phyloP scores from a whole-genome alignment of 2,888 invertebrate genomes.

The Beris morrisii region DNA sequence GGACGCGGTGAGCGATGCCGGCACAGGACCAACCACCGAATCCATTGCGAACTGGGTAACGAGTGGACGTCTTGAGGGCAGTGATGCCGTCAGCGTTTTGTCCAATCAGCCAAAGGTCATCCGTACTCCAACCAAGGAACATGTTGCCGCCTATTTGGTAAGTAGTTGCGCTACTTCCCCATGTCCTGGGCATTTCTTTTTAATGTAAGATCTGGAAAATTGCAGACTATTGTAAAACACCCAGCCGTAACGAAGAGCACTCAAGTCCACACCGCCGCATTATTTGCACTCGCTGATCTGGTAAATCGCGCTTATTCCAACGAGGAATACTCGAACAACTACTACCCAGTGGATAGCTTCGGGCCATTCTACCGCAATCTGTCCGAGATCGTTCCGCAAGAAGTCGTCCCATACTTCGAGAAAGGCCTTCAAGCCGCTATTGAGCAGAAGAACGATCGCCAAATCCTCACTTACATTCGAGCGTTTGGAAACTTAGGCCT shows the following conservation, averaged over 20 bases:
- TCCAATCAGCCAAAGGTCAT: slow-evolving; percentile 59
- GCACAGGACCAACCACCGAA: slow-evolving; percentile 69
- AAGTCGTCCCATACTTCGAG: slow-evolving; percentile 64
- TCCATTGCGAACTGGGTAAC: slow-evolving; percentile 65
- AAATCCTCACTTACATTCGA: slow-evolving; percentile 64
- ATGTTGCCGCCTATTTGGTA: slow-evolving; percentile 59
- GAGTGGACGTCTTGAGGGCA: slow-evolving; percentile 58
- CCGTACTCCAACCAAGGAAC: slow-evolving; percentile 62
- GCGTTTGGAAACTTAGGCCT: slow-evolving; percentile 70
- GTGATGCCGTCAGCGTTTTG: slow-evolving; percentile 65
- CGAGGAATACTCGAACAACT: slow-evolving; percentile 60
- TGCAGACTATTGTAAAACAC: slow-evolving; percentile 59
- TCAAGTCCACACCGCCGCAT: slow-evolving; percentile 61
- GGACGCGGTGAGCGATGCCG: slow-evolving; percentile 67
- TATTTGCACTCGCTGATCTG: slow-evolving; percentile 64
- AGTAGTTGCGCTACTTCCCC: slow-evolving; percentile 43
- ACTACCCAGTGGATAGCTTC: slow-evolving; percentile 68
- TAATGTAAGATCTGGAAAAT: slow-evolving; percentile 9
- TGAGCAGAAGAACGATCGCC: slow-evolving; percentile 57
- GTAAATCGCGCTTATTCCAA: slow-evolving; percentile 64
- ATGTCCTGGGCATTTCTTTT: slow-evolving; percentile 6
- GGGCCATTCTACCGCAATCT: slow-evolving; percentile 62
- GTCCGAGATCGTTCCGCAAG: slow-evolving; percentile 59
- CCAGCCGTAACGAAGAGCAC: slow-evolving; percentile 60
- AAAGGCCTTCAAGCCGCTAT: slow-evolving; percentile 61